Evolutionary conservation across 2,113 vertebrate species (phyloP), one percentile per base, ranked within the genome.

Genomic region (Neodontobutis hainanensis): DNA sequence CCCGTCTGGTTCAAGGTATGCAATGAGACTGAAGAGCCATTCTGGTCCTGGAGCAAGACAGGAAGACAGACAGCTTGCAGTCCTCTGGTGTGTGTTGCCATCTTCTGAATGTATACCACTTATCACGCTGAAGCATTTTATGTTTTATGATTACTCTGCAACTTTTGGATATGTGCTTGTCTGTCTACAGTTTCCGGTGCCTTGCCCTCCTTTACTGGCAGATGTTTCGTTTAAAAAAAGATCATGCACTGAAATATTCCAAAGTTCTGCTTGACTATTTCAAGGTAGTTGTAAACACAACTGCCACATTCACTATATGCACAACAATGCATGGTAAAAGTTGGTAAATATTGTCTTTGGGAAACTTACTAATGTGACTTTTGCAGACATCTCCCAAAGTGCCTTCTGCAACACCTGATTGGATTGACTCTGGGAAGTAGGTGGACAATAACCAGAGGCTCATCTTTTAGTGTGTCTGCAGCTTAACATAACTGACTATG

Each of bases 221-320:
- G 91, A 98, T 99, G 97, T 99, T 99, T 81, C 92, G 95, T 27
- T 93, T 99, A 75, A 99, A 98, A 88, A 97, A 96, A 86, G 97
- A 98, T 82, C 94, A 97, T 0, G 97, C 96, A 0, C 93, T 98
- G 51, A 99, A 96, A 90, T 98, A 98, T 86, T 99, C 97, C 0
- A 98, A 96, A 94, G 96, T 95, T 0, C 94, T 98, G 34, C 93
- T 97, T 32, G 95, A 98, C 77, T 99, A 97, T 85, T 98, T 99
- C 83, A 98, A 98, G 96, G 97, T 99, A 89, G 3, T 14, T 73
- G 14, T 57, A 6, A 42, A 55, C 59, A 63, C 5, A 4, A 44
- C 11, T 70, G 1, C 45, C 42, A 15, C 10, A 27, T 35, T 8
- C 11, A 46, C 10, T 7, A 15, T 50, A 38, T 15, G 14, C 34